Percentiles rank a stretch among this genome's conserved stretches.
Evolutionary conservation across 2,113 vertebrate species (phyloP).

Genomic region (Chaenocephalus aceratus): DNA sequence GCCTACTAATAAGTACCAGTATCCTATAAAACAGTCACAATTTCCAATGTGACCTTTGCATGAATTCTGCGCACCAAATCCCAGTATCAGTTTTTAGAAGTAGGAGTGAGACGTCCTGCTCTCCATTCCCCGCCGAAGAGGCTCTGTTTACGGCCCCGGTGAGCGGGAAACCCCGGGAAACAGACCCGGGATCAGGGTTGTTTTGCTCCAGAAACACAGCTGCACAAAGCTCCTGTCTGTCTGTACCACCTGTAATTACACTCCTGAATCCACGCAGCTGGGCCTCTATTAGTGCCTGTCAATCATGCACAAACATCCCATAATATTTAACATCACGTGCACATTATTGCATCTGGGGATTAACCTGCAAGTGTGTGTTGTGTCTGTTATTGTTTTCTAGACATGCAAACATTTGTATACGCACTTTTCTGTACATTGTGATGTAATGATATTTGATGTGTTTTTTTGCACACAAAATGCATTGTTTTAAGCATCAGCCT

Average conservation of each 20-base stretch:
- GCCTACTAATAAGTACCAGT: too few relatives aligned
- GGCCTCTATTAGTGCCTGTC: background rate
- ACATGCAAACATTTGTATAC: too few relatives aligned
- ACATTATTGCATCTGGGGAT: background rate
- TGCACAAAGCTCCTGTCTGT: slow-evolving; percentile 38
- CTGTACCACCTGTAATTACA: slow-evolving; percentile 28
- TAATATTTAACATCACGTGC: too few relatives aligned
- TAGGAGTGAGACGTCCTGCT: slow-evolving; percentile 59
- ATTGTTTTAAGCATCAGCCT: background rate
- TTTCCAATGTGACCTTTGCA: too few relatives aligned
- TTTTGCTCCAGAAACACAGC: slow-evolving; percentile 61
- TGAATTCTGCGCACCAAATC: background rate
- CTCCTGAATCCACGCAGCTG: background rate
- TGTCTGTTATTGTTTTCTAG: background rate
- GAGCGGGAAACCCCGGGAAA: slow-evolving; percentile 63
- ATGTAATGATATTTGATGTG: too few relatives aligned
- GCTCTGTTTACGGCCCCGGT: slow-evolving; percentile 63
- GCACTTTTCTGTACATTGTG: too few relatives aligned
- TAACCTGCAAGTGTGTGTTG: background rate
- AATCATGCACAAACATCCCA: background rate
- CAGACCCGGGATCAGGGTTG: slow-evolving; percentile 73
- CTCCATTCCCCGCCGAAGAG: slow-evolving; percentile 49
- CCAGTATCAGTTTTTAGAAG: background rate
- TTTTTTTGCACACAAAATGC: background rate
- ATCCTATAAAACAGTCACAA: too few relatives aligned